These are phyloP conservation scores for Emydocephalus ijimae DNA, from an alignment of 2,113 vertebrate species.

Conservation along the genomic window DNA sequence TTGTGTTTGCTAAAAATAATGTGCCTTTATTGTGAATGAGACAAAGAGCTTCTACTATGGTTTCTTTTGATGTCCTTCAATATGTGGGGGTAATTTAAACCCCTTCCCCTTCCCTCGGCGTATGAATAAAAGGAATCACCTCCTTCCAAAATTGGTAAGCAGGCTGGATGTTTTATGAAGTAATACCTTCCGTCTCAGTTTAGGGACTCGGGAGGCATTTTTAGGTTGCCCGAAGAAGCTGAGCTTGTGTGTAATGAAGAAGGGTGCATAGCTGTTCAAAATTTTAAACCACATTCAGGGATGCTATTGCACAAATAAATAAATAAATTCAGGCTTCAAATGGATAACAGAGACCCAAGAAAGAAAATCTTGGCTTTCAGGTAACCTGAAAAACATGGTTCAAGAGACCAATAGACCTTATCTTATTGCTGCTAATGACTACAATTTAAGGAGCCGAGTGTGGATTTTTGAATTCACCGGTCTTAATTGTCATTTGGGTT, in stretches of 20 bases:
- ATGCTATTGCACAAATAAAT: not conserved
- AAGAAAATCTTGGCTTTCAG: not conserved
- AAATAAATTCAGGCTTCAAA: not conserved
- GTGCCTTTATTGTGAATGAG: slow-evolving; percentile 32
- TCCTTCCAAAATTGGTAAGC: not conserved
- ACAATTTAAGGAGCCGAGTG: not conserved
- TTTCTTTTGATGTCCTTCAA: slow-evolving; percentile 44
- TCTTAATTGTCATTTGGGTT: too few relatives aligned
- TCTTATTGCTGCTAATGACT: not conserved
- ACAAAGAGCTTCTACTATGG: slow-evolving; percentile 1
- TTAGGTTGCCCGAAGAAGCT: too few relatives aligned
- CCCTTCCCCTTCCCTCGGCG: not conserved
- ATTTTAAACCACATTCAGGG: not conserved
- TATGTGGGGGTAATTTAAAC: slow-evolving; percentile 22
- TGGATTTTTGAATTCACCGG: not conserved
- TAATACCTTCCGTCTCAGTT: not conserved
- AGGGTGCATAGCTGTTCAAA: not conserved
- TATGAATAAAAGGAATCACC: slow-evolving; percentile 18
- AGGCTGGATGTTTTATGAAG: fast-evolving
- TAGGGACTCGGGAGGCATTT: fast-evolving
- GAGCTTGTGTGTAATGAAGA: not conserved
- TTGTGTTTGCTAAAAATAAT: slow-evolving; percentile 37
- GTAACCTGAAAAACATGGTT: not conserved
- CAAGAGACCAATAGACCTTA: not conserved
- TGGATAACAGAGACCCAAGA: too few relatives aligned